Percentiles rank a stretch among this genome's conserved stretches.
Evolutionary conservation across 2,888 invertebrate species (phyloP).

Genomic region (Dryococelus australis): DNA sequence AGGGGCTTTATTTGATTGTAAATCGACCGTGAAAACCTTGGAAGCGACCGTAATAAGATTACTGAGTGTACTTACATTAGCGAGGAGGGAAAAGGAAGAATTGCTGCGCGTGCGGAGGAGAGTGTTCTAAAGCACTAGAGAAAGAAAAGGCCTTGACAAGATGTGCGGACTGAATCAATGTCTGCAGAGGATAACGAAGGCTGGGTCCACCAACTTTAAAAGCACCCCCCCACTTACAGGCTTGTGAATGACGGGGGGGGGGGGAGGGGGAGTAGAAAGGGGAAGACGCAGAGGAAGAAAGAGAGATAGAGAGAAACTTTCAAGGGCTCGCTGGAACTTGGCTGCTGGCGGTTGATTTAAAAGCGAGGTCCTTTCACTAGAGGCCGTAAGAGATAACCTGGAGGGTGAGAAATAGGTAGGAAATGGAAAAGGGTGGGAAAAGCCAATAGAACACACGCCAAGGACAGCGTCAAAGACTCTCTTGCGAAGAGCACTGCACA

Average conservation of each 20-base stretch:
- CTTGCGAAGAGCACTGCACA: background rate
- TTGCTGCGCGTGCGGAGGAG: background rate
- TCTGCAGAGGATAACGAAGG: constrained; percentile 7
- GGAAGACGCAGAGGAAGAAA: too few relatives aligned
- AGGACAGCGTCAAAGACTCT: background rate
- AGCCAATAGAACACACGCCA: background rate
- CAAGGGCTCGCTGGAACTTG: background rate
- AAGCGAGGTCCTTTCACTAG: background rate
- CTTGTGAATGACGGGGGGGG: background rate
- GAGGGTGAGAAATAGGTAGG: constrained; percentile 7
- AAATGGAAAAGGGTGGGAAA: background rate
- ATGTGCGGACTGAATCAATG: constrained; percentile 8
- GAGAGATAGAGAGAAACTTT: background rate
- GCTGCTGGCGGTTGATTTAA: constrained; percentile 9
- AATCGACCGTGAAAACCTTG: background rate
- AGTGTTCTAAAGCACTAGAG: background rate
- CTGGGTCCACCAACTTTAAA: background rate
- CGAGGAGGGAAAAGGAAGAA: background rate
- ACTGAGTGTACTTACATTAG: constrained; percentile 3
- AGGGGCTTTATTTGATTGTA: background rate
- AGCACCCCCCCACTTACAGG: background rate
- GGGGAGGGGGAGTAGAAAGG: background rate
- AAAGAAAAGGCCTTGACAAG: background rate
- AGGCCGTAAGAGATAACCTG: background rate
- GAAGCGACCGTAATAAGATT: background rate